Conservation (phyloP, 1,140 invertebrate species). For the Argopecten irradians region DNA sequence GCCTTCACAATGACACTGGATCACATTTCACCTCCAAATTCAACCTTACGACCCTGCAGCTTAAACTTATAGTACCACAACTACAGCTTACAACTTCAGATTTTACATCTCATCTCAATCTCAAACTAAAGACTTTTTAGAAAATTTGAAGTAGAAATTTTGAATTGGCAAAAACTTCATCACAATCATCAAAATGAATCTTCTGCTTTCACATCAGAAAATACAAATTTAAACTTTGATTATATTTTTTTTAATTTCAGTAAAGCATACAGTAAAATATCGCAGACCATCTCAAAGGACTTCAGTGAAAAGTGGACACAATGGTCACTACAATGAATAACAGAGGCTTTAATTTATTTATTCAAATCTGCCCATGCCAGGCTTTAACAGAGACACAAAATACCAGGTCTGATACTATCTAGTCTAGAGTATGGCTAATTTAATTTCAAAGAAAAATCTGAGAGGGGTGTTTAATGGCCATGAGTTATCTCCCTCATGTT, state of each 20-base stretch:
- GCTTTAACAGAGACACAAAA: not conserved
- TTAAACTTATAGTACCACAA: not conserved
- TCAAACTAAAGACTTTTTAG: not conserved
- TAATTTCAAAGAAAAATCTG: not conserved
- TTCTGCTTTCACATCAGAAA: not conserved
- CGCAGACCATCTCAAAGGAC: too few species aligned
- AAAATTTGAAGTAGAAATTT: not conserved
- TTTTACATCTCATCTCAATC: not conserved
- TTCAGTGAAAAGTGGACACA: not conserved
- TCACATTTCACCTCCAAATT: not conserved
- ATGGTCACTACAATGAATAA: not conserved
- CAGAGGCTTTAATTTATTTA: not conserved
- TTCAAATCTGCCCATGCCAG: not conserved
- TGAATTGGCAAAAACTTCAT: not conserved
- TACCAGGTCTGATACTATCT: not conserved
- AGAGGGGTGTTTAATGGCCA: not conserved
- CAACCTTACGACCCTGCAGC: not conserved
- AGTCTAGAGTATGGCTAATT: not conserved
- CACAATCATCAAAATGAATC: too few species aligned
- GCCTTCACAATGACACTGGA: not conserved
- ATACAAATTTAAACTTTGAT: not conserved
- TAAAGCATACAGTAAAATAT: not conserved
- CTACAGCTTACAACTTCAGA: not conserved
- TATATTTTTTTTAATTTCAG: too few species aligned
- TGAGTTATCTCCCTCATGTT: not conserved